Evolutionary conservation across 2,888 invertebrate genomes (phyloP), one percentile per base, ranked within the genome.

Genomic region (Atethmia centrago): DNA sequence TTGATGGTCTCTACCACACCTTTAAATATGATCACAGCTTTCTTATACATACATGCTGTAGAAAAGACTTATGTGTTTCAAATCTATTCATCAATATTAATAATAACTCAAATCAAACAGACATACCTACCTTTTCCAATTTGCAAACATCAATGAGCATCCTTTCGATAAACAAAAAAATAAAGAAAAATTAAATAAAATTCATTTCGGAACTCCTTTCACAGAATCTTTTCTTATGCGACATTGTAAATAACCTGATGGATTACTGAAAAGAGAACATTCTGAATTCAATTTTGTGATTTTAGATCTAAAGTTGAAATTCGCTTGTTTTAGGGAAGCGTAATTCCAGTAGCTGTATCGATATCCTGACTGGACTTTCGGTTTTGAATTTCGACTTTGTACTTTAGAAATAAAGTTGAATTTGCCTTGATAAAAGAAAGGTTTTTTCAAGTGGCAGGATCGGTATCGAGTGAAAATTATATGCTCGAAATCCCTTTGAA

Each of bases 391-490:
- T 68, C 4, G 9, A 42, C 68, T 64, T 74, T 80, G 25, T 10
- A 0, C 0, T 12, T 36, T 0, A 0, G 72, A 2, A n/a, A 47
- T 84, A 82, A 28, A 70, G 77, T 79, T 84, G 14, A 66, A 42
- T 56, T 87, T 49, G 1, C 16, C 9, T 80, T 79, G 70, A 8
- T 19, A 21, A 3, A 16, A 31, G 5, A 51, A 59, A 72, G 72
- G 75, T 85, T 88, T 89, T 90, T 90, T 86, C 79, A 89, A 93
- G 92, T 93, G 91, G 92, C 92, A 83, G 85, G 92, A 92, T 94
- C 87, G 87, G 91, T 92, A 92, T 93, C 90, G 91, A 93, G 94
- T 93, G 94, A 93, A 93, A 94, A 94, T 94, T 92, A 93, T 94
- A 86, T 86, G 86, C 84, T 85, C 77, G 84, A 79, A n/a, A 91